Evolutionary conservation across 1,140 invertebrate genomes (phyloP), one percentile per base, ranked within the genome.

Genomic region (Caligus rogercresseyi): DNA sequence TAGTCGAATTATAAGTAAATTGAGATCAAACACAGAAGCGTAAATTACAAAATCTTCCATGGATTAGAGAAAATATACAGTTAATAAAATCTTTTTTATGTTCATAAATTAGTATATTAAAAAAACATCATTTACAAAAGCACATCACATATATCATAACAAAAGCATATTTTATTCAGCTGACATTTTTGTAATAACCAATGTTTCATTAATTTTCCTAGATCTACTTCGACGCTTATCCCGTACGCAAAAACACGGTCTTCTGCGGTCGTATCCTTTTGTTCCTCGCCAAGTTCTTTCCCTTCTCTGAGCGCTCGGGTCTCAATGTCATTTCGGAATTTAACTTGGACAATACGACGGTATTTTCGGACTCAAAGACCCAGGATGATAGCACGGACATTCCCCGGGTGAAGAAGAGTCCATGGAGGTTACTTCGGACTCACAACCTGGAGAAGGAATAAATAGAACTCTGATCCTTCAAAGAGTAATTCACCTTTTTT

Each of bases 321-420:
- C 74, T 98, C 7, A 99, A 99, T 74, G 84, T 98, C 65, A 86
- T 95, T 4, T 94, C 92, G 62, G 93, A 98, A 73, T 98, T 98
- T 70, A 98, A 99, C 77, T 75, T 90, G 11, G 93, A 97, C 60
- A 98, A 98, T 79, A 72, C 89, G 0, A 93, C 90, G 0, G 83
- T 87, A 1, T 43, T 60, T 43, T 43, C 31, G n/a, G 7, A 7
- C 7, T 11, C 7, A 18, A 60, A 25, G 51, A 65, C 54, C 80
- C 84, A 68, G 65, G 84, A 78, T 68, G 74, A 77, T 78, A 66
- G 60, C 63, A 64, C 25, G 26, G 68, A 18, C 51, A 26, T 13
- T 66, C 67, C 43, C 67, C 65, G 14, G 66, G 66, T 7, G 52
- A 68, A 16, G 68, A 69, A 25, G 74, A 78, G 80, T 66, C 75